Evolutionary conservation across 2,113 vertebrate species (phyloP), one percentile per base, ranked within the genome.

Genomic region (Philantomba maxwellii): DNA sequence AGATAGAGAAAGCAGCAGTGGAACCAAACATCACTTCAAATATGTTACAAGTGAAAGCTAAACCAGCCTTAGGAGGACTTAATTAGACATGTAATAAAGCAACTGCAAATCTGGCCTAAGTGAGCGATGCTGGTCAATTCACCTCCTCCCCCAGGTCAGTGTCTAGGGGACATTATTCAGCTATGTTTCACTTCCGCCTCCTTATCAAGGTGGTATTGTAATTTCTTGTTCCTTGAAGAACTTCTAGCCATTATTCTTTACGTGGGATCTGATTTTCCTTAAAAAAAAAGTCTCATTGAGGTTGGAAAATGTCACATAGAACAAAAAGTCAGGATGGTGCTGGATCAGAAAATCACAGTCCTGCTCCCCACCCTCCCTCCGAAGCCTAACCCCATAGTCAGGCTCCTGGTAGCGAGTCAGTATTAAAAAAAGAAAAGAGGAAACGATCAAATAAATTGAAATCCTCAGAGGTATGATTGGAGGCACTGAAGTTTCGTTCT

Each of bases 121-220:
- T 3, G 7, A n/a, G 47, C 1, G 21, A n/a, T 17, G 23, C 57
- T 28, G 57, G 39, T 7, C 47, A 1, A 3, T 14, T 4, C 12
- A 4, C 12, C 28, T 19, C 26, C 14, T 14, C 17, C 13, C 2
- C 6, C 8, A 2, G 57, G 2, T 30, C 6, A 23, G 60, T 1
- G 26, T 49, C 30, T 39, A 47, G 45, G 51, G 39, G 15, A 39
- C n/a, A 13, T 13, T 2, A 30, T 23, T 60, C 53, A 86, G 60
- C 26, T 47, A 9, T 30, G 25, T 33, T 36, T 75, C 26, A 10
- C 7, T 14, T 7, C 36, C 49, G 82, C 30, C 45, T 75, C n/a
- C 26, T 16, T 15, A 33, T 66, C 90, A 47, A 45, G 33, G 51
- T 15, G 73, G 15, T 5, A 0, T 12, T 8, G 87, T 23, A 43